Base-by-base conservation (phyloP, 2,113 vertebrate species). In the Abramis brama region DNA sequence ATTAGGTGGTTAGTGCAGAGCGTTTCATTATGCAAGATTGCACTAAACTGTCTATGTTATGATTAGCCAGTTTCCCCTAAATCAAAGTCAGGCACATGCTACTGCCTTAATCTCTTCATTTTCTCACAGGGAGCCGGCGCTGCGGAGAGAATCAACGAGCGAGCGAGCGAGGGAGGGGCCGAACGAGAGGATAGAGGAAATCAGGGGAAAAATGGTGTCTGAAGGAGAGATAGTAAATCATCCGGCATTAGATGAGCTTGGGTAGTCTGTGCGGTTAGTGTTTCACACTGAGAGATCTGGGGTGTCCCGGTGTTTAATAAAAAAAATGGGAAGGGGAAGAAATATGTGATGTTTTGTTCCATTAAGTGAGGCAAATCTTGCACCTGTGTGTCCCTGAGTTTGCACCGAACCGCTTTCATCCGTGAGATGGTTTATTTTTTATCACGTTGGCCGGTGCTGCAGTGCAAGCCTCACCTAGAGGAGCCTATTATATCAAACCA, bases 401-500 rank as follows among this genome's bases (percentile, higher is more conserved):
- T 93, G 91, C 89, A 89, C 81, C 50, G 85, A 89, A 87, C 68
- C 0, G 68, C 90, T 92, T 91, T 92, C 86, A 88, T 91, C 90
- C 80, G 43, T 81, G 90, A 84, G 86, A 88, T 70, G 80, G 85
- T 39, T 76, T 73, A 21, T 86, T 78, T 86, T 21, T 68, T 57
- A 50, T 64, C 64, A 25, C 55, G 25, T 70, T 7, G 45, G 62
- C 43, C 55, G 45, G 82, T 84, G 57, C 86, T 93, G 93, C 45
- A 85, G 91, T 91, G 90, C 90, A 92, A 43, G 91, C 86, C 89
- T 92, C 96, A 96, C 95, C 95, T 62, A 87, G 95, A 95, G 96
- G 92, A 92, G 92, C 89, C 93, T 93, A 96, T 96, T 95, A 95
- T 94, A 96, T 94, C 96, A 96, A 94, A 95, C 95, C 94, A 95